Evolutionary conservation across 2,797 vertebrate species (phyloP).

Genomic region (Centroberyx gerrardi): DNA sequence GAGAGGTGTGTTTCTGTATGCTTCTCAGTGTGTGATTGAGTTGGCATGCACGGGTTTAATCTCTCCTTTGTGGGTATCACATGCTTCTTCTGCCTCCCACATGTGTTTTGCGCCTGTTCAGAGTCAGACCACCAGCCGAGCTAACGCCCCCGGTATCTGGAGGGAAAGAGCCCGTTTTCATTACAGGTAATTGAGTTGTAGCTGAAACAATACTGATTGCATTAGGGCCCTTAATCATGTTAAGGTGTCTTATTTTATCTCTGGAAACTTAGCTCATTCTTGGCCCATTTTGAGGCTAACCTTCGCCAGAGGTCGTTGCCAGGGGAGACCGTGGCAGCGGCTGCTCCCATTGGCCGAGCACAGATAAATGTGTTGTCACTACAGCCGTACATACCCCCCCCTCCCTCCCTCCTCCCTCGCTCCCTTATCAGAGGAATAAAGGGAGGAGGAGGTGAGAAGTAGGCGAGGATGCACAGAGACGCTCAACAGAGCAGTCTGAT

Average conservation of each 20-base stretch:
- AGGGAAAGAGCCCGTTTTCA: constrained; percentile 64
- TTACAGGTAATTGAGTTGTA: constrained; percentile 78
- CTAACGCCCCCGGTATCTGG: constrained; percentile 4
- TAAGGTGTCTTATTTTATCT: constrained; percentile 78
- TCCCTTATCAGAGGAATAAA: constrained; percentile 51
- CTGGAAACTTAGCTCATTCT: constrained; percentile 72
- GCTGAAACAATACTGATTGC: constrained; percentile 74
- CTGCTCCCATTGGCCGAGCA: constrained; percentile 66
- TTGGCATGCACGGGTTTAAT: constrained; percentile 12
- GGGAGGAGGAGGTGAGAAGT: constrained; percentile 24
- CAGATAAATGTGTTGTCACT: constrained; percentile 77
- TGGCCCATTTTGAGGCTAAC: constrained; percentile 70
- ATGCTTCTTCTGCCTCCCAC: constrained; percentile 5
- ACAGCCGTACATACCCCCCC: constrained; percentile 35
- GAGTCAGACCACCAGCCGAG: constrained; percentile 41
- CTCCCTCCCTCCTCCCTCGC: constrained; percentile 29
- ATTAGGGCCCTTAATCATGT: constrained; percentile 75
- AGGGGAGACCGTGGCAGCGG: constrained; percentile 64
- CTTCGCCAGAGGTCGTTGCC: constrained; percentile 81
- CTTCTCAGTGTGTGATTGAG: constrained; percentile 3
- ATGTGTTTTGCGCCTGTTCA: constrained; percentile 31
- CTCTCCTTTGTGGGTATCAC: constrained; percentile 5
- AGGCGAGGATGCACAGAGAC: constrained; percentile 29
- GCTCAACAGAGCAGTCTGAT: constrained; percentile 42
- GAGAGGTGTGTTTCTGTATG: background rate